Evolutionary conservation across 2,888 invertebrate species (phyloP).

Genomic region (Amphimallon solstitiale): DNA sequence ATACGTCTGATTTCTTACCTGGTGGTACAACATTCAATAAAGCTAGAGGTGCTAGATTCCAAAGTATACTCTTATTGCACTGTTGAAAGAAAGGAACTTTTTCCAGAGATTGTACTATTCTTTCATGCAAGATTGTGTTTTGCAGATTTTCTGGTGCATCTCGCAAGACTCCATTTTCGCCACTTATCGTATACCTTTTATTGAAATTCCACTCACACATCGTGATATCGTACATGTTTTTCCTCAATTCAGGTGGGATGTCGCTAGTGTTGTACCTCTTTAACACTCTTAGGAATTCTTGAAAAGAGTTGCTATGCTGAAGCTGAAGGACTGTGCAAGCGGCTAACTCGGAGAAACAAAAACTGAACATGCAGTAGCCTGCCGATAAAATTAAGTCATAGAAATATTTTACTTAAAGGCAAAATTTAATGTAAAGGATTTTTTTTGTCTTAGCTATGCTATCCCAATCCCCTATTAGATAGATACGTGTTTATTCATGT

Average conservation of each 20-base stretch:
- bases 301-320: slow-evolving; percentile 22
- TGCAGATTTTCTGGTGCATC: slow-evolving; percentile 36
- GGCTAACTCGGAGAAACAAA: slow-evolving; percentile 36
- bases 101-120: slow-evolving; percentile 30
- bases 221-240: slow-evolving; percentile 18
- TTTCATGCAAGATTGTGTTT: slow-evolving; percentile 22
- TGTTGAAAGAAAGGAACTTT: slow-evolving; percentile 28
- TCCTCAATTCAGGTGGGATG: slow-evolving; percentile 14
- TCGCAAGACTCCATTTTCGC: slow-evolving; percentile 12
- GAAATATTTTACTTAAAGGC: too few species aligned
- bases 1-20: background rate
- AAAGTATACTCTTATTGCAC: slow-evolving; percentile 21
- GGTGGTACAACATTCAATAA: slow-evolving; percentile 27
- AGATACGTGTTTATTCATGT: too few species aligned
- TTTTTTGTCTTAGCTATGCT: too few species aligned
- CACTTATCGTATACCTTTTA: slow-evolving; percentile 13
- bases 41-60: slow-evolving; percentile 20
- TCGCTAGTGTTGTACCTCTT: slow-evolving; percentile 15
- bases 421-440: too few species aligned
- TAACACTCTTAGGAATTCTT: slow-evolving; percentile 15
- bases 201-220: slow-evolving; percentile 36
- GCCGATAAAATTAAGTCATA: background rate
- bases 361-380: slow-evolving; percentile 33
- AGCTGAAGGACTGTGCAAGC: slow-evolving; percentile 33
- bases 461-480: too few species aligned